Evolutionary conservation across 2,113 vertebrate species (phyloP), one percentile per base, ranked within the genome.

Genomic region (Phoenicopterus ruber): DNA sequence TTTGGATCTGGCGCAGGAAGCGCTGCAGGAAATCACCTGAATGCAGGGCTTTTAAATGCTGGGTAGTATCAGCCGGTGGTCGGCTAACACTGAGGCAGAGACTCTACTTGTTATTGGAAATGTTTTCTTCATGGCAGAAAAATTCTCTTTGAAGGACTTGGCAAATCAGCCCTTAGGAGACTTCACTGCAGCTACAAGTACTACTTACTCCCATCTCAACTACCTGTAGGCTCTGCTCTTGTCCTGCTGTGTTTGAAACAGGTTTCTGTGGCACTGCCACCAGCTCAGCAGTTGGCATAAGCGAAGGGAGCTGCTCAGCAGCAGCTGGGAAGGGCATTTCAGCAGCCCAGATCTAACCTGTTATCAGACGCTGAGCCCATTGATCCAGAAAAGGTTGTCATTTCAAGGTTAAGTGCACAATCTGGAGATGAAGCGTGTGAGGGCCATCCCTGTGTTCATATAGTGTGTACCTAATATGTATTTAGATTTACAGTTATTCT

Each of bases 391-490:
- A 93, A 29, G 11, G 70, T 34, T 87, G 90, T 87, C 71, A n/a
- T 96, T 94, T 95, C 85, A 89, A 97, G 94, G 91, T 96, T 88
- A 97, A 95, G 70, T 92, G 94, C 88, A 49, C 78, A 92, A 42
- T 84, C 82, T 93, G 94, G 90, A 90, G 55, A 18, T 74, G 66
- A 31, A 57, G 1, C 11, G 40, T 44, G 38, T 55, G 58, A 81
- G 34, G 22, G 16, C n/a, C 31, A 6, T 7, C 22, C 15, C 29
- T 38, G 50, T 50, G 67, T 36, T 87, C 70, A n/a, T 16, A 28
- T 6, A 11, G 6, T 2, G 10, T 38, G 26, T n/a, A 44, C 24
- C 17, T 69, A 61, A 36, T 6, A 13, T 1, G 6, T 17, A 3
- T 46, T 61, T 44, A 34, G 55, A 55, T 91, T 42, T 66, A 54